Conservation (phyloP, 2,113 vertebrate species). For the Charina bottae region DNA sequence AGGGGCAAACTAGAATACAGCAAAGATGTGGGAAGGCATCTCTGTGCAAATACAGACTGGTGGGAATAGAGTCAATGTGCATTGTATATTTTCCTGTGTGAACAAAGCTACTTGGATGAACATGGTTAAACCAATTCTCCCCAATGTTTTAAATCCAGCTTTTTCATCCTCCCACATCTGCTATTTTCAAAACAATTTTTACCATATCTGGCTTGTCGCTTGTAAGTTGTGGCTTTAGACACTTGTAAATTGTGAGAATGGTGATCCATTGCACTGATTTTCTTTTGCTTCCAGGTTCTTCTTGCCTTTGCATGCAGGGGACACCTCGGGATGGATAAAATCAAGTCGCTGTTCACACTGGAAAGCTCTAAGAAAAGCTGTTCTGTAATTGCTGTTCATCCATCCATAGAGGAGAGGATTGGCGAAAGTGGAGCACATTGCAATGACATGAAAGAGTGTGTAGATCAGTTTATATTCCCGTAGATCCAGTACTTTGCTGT, state of each 20-base stretch:
- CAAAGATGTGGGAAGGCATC: not conserved
- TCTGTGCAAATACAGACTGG: not conserved
- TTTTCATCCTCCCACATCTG: not conserved
- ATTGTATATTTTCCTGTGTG: too few species aligned
- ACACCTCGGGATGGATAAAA: conserved; percentile 76
- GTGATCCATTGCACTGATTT: conserved; percentile 63
- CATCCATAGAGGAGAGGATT: conserved; percentile 95
- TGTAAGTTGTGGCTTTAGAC: conserved; percentile 70
- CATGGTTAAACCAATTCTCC: not conserved
- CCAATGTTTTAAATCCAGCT: not conserved
- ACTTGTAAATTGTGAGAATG: conserved; percentile 81
- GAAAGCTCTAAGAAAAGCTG: conserved; percentile 86
- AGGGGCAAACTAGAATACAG: not conserved
- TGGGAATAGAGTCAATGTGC: too few species aligned
- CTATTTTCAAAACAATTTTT: not conserved
- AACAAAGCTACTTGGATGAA: too few species aligned
- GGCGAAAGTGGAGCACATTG: conserved; percentile 94
- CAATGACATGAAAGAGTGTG: conserved; percentile 89
- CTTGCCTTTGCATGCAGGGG: conserved; percentile 71
- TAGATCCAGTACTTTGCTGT: conserved; percentile 82
- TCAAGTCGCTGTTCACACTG: conserved; percentile 79
- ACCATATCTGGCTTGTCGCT: not conserved
- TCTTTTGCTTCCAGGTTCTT: conserved; percentile 74
- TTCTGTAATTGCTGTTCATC: conserved; percentile 96
- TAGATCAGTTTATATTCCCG: conserved; percentile 92